Evolutionary conservation across 2,888 invertebrate species (phyloP).

Genomic region (Herminia tarsipennalis): DNA sequence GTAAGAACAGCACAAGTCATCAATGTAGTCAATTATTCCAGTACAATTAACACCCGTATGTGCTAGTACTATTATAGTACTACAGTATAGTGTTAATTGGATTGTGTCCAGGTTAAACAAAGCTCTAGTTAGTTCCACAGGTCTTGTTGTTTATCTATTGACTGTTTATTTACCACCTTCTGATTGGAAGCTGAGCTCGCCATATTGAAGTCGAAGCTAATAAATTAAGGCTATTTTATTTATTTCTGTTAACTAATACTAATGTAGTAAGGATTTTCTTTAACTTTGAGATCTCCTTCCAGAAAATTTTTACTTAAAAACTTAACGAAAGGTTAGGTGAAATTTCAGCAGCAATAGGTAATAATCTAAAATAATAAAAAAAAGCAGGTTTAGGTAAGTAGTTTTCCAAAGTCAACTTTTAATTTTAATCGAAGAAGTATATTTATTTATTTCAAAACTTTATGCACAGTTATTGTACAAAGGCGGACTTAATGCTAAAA

Average conservation of each 20-base stretch:
- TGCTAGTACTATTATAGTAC: not conserved
- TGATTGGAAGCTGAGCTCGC: conserved; percentile 24
- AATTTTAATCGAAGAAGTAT: too few species aligned
- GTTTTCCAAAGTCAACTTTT: too few species aligned
- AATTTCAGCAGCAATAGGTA: too few species aligned
- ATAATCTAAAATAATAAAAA: too few species aligned
- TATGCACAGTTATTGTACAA: too few species aligned
- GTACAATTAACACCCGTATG: too few species aligned
- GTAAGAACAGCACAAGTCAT: not conserved
- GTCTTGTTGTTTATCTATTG: conserved; percentile 20
- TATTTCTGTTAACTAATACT: not conserved
- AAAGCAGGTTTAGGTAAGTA: too few species aligned
- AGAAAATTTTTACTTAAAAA: too few species aligned
- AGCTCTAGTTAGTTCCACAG: conserved; percentile 5
- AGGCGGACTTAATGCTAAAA: too few species aligned
- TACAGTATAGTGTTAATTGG: conserved; percentile 1
- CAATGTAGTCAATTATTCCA: not conserved
- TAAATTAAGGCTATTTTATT: not conserved
- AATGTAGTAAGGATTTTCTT: not conserved
- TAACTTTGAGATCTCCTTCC: too few species aligned
- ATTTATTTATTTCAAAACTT: too few species aligned
- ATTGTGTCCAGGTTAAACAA: conserved; percentile 13
- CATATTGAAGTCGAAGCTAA: conserved; percentile 10
- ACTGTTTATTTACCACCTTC: conserved; percentile 16
- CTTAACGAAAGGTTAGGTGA: too few species aligned